Percentiles rank a stretch among this genome's conserved stretches.
phyloP scores from a whole-genome alignment of 2,888 invertebrate species.

The Machimus rusticus region DNA sequence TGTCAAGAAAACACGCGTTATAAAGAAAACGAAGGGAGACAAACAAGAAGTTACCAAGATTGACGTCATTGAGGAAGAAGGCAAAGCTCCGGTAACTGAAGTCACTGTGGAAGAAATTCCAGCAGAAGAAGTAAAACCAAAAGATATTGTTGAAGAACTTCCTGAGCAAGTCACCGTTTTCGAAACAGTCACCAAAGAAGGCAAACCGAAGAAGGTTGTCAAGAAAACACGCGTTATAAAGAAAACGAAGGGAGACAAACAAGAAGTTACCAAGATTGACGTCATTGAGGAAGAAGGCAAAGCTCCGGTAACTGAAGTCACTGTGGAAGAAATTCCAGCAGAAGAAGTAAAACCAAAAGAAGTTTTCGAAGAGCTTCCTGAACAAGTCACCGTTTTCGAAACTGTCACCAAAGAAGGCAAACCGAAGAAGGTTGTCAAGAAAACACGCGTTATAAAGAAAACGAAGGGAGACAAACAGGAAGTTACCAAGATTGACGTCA shows the following conservation, averaged over 20 bases:
- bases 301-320: conserved; percentile 57
- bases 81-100: no score
- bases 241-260: conserved; percentile 58
- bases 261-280: conserved; percentile 60
- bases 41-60: no score
- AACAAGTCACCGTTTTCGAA: conserved; percentile 40
- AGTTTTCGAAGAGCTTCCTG: conserved; percentile 49
- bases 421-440: conserved; percentile 49
- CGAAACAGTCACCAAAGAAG: conserved; percentile 52
- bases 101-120: no score
- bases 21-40: no score
- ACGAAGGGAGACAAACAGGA: conserved; percentile 53
- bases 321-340: conserved; percentile 46
- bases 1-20: no score
- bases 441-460: conserved; percentile 41
- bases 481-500: conserved; percentile 57
- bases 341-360: conserved; percentile 42
- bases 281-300: conserved; percentile 61
- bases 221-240: conserved; percentile 57
- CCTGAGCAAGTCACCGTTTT: conserved; percentile 51
- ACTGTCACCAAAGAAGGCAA: conserved; percentile 46
- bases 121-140: background rate
- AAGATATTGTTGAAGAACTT: conserved; percentile 45
- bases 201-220: conserved; percentile 54
- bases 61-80: no score